Percentiles rank a stretch among this genome's conserved stretches.
Evolutionary conservation across 2,888 invertebrate species (phyloP).

Genomic region (Zygothrica quintamaculata): DNA sequence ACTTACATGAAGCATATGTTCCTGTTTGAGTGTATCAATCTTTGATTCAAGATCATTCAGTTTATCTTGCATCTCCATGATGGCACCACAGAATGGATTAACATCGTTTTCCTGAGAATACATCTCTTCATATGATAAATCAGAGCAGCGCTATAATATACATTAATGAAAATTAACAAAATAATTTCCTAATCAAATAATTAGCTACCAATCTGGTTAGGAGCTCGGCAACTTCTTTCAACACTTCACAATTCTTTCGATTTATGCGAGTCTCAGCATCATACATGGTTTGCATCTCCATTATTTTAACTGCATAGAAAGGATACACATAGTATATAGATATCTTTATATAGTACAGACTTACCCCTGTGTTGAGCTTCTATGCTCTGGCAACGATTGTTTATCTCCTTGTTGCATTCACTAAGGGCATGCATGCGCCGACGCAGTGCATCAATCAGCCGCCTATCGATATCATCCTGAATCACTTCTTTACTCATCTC

Average conservation of each 20-base stretch:
- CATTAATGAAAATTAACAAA: not conserved
- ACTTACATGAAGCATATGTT: conserved; percentile 24
- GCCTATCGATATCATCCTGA: conserved; percentile 62
- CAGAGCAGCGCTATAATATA: conserved; percentile 38
- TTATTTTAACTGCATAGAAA: conserved; percentile 32
- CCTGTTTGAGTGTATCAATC: not conserved
- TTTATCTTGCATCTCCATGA: conserved; percentile 47
- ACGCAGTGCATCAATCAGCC: conserved; percentile 66
- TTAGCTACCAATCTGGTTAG: conserved; percentile 64
- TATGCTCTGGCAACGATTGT: conserved; percentile 41
- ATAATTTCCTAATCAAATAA: not conserved
- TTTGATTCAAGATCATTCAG: conserved; percentile 5
- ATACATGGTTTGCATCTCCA: conserved; percentile 43
- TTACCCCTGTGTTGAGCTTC: conserved; percentile 61
- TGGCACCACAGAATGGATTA: conserved; percentile 73
- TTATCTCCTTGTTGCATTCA: conserved; percentile 53
- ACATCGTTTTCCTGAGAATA: conserved; percentile 24
- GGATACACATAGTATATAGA: not conserved
- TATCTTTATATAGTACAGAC: conserved; percentile 1
- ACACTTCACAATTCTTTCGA: conserved; percentile 39
- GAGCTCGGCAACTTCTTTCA: conserved; percentile 71
- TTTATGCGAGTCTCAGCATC: conserved; percentile 39
- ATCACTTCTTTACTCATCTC: not conserved
- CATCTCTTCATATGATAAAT: conserved; percentile 65
- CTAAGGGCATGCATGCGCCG: conserved; percentile 55